Evolutionary conservation across 2,113 vertebrate species (phyloP).

Genomic region (Tragelaphus strepsiceros): DNA sequence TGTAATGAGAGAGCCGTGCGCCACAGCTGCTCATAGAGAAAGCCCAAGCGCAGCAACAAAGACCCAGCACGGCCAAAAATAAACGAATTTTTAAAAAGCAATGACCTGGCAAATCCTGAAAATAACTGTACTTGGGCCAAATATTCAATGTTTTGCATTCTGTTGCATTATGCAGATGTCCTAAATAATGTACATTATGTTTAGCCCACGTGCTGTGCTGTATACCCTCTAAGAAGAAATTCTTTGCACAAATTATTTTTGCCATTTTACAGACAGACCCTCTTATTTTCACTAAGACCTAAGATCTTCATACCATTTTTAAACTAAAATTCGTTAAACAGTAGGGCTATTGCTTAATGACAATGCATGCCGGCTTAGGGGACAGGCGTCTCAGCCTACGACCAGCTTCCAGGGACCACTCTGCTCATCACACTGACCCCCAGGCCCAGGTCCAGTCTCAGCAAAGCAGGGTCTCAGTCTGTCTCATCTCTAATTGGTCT

Average conservation of each 20-base stretch:
- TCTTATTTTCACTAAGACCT: background rate
- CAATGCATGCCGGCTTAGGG: background rate
- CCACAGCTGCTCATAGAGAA: background rate
- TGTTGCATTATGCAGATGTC: too few relatives aligned
- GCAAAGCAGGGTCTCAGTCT: background rate
- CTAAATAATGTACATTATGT: accelerated
- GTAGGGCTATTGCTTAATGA: accelerated
- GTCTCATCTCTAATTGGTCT: background rate
- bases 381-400: accelerated
- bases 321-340: background rate
- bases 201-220: background rate
- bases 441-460: background rate
- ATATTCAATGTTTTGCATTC: background rate
- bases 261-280: background rate
- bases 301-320: accelerated
- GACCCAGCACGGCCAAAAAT: background rate
- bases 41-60: background rate
- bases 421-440: accelerated
- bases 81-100: background rate
- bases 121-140: too few relatives aligned
- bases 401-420: background rate
- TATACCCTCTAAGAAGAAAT: background rate
- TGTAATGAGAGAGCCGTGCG: accelerated
- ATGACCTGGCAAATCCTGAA: background rate
- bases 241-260: background rate